Base-by-base conservation (phyloP, 1,140 invertebrate genomes). In the Portunus trituberculatus region DNA sequence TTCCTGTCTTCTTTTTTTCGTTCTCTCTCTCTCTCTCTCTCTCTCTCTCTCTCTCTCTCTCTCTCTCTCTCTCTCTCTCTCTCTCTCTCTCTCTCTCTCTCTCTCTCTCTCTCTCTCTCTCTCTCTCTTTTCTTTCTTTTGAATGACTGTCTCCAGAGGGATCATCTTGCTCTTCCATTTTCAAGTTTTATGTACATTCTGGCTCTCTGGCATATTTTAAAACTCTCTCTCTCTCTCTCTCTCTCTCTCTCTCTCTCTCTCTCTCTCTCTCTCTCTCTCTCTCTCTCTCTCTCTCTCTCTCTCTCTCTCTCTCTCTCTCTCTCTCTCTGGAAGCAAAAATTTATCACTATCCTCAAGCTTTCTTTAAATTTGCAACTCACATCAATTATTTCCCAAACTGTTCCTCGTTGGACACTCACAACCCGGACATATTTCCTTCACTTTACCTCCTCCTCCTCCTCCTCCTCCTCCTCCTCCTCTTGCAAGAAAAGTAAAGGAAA, bases 221-320 rank as follows among this genome's bases (percentile, higher is more conserved):
- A 31, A 28, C 84, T 87, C 84, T 87, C 84, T 87, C 84, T 87
- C 84, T 87, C 84, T 87, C 84, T n/a, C 84, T 87, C 84, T 87
- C 84, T 87, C 84, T 87, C 84, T 87, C 84, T 87, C 84, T 87
- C 84, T 87, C 84, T 87, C 84, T 87, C 84, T 87, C 84, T 87
- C 16, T 87, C 29, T 87, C 16, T 87, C 84, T 87, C 16, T 29
- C 84, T 87, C 16, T 87, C 84, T 87, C 16, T 87, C 16, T 87
- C 16, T 87, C 29, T 87, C 16, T 87, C 84, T 87, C 16, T 87
- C 84, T 87, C 16, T 87, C 84, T 87, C 16, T n/a, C 29, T 87
- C 16, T 31, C 29, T 87, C 16, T 87, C 39, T 16, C 39, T 31
- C 16, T 87, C 29, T 28, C 39, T 39, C 29, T n/a, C 29, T 16